Evolutionary conservation across 2,113 vertebrate genomes (phyloP), one percentile per base, ranked within the genome.

Genomic region (Nyctereutes procyonoides): DNA sequence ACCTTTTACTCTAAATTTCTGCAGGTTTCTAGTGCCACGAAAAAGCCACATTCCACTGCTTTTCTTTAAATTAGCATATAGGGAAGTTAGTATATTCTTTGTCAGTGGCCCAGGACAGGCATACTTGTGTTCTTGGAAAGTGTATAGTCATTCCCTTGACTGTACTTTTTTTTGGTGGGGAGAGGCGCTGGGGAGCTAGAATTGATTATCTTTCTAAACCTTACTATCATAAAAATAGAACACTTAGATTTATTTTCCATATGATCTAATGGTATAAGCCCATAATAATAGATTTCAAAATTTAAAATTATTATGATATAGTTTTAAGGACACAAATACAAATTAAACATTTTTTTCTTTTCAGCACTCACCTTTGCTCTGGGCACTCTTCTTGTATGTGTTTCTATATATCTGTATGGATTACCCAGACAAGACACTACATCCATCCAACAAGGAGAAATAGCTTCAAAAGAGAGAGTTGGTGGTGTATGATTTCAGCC

Each of bases 391-490:
- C 98, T 99, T 13, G 99, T 99, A 32, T 99, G 99, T 58, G n/a
- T 99, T 97, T 99, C 99, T 96, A 99, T 99, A 97, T 99, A 99
- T 97, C 98, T 99, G 81, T 99, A 99, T 22, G 99, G 99, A 93
- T 98, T 99, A 98, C 99, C 99, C 88, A 99, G 99, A 98, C 99
- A 99, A 97, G 99, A 99, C 96, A 99, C 99, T 10, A 99, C 98
- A 76, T 99, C 98, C 97, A 89, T 99, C 69, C 98, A 96, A 51
- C 97, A 90, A 7, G 62, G 97, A 35, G 98, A 99, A 69, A 58
- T 93, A 0, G 97, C 97, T 43, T 97, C 98, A 84, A 99, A 98
- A 98, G 99, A 99, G 94, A 99, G 99, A 98, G 98, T 99, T 63
- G 98, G 98, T 87, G 15, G 93, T 12, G 99, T 99, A 96, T 99